Percentiles rank a stretch among this genome's conserved stretches.
These are phyloP conservation scores for Sarcophaga subvicina DNA, from an alignment of 2,888 invertebrate species.

Conservation along the genomic window DNA sequence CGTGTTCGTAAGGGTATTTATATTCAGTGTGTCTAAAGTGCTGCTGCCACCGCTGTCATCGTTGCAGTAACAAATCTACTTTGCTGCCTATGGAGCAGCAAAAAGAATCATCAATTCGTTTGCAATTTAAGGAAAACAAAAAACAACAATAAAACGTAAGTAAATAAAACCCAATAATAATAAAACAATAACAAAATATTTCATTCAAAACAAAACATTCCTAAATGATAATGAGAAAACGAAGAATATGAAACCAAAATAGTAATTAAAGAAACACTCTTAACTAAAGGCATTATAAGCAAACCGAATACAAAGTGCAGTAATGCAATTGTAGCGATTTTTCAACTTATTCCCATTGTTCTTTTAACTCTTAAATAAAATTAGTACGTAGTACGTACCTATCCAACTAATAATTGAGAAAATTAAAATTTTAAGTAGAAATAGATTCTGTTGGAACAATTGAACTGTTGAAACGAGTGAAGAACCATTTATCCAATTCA, in stretches of 20 bases:
- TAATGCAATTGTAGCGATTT: constrained; percentile 14
- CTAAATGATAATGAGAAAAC: constrained; percentile 34
- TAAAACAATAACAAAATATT: constrained; percentile 16
- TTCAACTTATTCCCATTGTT: background rate
- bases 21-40: constrained; percentile 2
- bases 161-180: constrained; percentile 11
- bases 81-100: too few relatives aligned
- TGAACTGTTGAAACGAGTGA: too few relatives aligned
- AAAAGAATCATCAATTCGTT: too few relatives aligned
- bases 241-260: constrained; percentile 8
- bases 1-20: too few relatives aligned
- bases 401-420: too few relatives aligned
- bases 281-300: constrained; percentile 1
- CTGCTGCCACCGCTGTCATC: background rate
- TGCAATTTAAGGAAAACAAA: background rate
- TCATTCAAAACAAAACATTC: constrained; percentile 33
- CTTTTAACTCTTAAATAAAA: background rate
- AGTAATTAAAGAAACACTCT: constrained; percentile 12
- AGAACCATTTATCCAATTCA: too few relatives aligned
- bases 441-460: too few relatives aligned
- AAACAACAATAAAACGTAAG: constrained; percentile 26
- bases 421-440: too few relatives aligned
- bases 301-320: background rate
- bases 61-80: too few relatives aligned
- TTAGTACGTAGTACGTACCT: too few relatives aligned